A percentile compares a stretch with the other conserved stretches of the same genome.
Evolutionary conservation across 1,140 invertebrate genomes (phyloP).

Genomic region (Vollenhovia emeryi): DNA sequence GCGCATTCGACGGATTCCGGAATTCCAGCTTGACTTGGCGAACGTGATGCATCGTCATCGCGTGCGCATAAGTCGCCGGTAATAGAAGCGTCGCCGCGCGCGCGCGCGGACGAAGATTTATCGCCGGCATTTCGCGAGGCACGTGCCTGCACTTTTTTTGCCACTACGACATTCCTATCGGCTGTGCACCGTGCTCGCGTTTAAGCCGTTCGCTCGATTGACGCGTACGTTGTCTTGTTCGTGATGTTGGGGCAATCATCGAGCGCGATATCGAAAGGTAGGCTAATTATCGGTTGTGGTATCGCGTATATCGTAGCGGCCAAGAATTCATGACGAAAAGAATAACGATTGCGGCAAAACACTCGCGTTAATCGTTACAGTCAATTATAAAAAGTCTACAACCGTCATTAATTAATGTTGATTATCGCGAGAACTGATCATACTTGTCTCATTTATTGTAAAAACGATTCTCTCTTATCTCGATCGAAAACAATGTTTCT

Average conservation of each 20-base stretch:
- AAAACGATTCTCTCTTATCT: neutral
- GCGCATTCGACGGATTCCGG: slow-evolving; percentile 58
- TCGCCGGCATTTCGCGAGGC: slow-evolving; percentile 64
- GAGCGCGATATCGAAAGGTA: neutral
- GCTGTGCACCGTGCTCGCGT: slow-evolving; percentile 33
- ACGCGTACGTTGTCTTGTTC: slow-evolving; percentile 11
- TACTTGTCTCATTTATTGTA: neutral
- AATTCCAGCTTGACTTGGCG: slow-evolving; percentile 64
- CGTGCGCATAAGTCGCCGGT: slow-evolving; percentile 45
- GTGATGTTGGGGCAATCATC: slow-evolving; percentile 13
- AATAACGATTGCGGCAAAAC: neutral
- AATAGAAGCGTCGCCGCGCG: slow-evolving; percentile 57
- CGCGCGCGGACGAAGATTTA: slow-evolving; percentile 69
- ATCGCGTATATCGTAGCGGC: neutral
- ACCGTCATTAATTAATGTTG: slow-evolving; percentile 1
- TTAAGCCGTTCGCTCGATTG: slow-evolving; percentile 30
- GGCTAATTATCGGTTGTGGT: neutral
- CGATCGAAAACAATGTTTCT: neutral
- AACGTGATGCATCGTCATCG: slow-evolving; percentile 69
- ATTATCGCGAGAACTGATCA: slow-evolving; percentile 16
- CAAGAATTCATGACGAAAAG: slow-evolving; percentile 7
- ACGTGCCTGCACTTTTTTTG: slow-evolving; percentile 70
- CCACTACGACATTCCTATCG: slow-evolving; percentile 62
- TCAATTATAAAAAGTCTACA: neutral
- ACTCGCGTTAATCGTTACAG: neutral